Percentiles rank a stretch among this genome's conserved stretches.
phyloP scores from a whole-genome alignment of 2,113 vertebrate genomes.

The Centrocercus urophasianus region DNA sequence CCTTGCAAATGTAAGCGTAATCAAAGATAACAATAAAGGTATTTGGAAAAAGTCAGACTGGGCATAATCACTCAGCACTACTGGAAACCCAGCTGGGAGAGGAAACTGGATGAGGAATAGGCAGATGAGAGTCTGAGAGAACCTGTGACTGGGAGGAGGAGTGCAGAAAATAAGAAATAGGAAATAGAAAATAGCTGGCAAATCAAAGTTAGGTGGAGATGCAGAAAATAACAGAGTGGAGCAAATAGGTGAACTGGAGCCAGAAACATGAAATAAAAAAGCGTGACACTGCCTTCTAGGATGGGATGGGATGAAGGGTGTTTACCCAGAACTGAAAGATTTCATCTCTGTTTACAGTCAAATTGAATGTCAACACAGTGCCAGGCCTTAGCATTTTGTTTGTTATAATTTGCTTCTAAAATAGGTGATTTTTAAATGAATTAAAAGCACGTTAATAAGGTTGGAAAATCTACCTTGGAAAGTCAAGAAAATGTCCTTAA shows the following conservation, averaged over 20 bases:
- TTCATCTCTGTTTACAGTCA: not conserved
- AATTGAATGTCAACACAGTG: not conserved
- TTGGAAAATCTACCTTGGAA: not conserved
- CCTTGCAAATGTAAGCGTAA: not conserved
- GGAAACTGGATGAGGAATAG: not conserved
- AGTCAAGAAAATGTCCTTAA: not conserved
- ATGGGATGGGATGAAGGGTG: not conserved
- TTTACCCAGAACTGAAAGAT: not conserved
- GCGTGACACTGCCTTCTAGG: not conserved
- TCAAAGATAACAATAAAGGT: not conserved
- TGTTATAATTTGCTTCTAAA: not conserved
- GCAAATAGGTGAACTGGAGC: not conserved
- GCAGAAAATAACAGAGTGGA: not conserved
- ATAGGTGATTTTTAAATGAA: not conserved
- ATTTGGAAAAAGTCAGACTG: not conserved
- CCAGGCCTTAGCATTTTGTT: not conserved
- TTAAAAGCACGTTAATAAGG: not conserved
- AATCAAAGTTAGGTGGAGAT: not conserved
- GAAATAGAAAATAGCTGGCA: not conserved
- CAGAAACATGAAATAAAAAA: not conserved
- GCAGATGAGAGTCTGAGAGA: not conserved
- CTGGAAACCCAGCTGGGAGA: not conserved
- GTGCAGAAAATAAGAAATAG: not conserved
- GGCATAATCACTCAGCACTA: not conserved
- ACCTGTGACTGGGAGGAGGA: fast-evolving